A percentile compares a stretch with the other conserved stretches of the same genome.
Conservation (phyloP, 2,797 vertebrate genomes). For the Ptychadena robeensis region DNA sequence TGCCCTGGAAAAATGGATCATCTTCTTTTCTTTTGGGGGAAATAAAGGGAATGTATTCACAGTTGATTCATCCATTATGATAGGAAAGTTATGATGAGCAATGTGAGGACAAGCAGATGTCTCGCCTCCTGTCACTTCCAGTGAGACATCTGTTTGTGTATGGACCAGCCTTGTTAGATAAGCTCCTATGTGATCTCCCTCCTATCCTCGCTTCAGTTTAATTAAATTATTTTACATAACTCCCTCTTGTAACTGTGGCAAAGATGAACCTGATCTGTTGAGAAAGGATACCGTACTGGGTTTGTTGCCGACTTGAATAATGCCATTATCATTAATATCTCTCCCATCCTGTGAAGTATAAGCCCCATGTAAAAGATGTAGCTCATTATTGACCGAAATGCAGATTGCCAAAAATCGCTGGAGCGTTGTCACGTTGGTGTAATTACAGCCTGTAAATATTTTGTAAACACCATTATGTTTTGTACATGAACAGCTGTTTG, state of each 20-base stretch:
- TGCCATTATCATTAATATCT: neutral
- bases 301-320: too few species aligned
- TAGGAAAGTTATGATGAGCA: neutral
- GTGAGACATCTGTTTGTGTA: neutral
- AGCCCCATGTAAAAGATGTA: neutral
- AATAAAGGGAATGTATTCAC: too few species aligned
- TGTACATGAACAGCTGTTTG: constrained; percentile 21
- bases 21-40: too few species aligned
- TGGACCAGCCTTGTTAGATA: neutral
- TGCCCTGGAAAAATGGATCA: too few species aligned
- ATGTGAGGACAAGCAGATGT: neutral
- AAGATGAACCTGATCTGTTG: neutral
- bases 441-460: constrained; percentile 34
- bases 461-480: neutral
- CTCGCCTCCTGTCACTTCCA: neutral
- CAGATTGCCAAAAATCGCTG: neutral
- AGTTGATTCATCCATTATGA: neutral
- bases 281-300: neutral
- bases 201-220: too few species aligned
- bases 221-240: neutral
- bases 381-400: neutral
- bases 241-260: neutral
- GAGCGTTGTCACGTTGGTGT: neutral
- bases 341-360: neutral
- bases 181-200: neutral